Percentiles rank a stretch among this genome's conserved stretches.
Evolutionary conservation across 2,113 vertebrate species (phyloP).

Genomic region (Scophthalmus maximus): DNA sequence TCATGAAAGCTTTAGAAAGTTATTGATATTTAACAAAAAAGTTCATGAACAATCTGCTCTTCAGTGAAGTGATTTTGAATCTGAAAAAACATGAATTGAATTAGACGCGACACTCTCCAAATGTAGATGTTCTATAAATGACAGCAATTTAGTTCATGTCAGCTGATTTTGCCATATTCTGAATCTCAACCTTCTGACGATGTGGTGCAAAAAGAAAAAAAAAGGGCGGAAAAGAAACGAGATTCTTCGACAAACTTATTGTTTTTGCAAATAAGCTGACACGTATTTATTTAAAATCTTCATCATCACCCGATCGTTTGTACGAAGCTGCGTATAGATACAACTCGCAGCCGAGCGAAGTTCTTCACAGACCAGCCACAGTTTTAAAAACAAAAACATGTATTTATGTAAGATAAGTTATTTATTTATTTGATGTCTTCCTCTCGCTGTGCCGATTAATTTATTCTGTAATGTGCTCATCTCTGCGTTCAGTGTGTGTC

Average conservation of each 20-base stretch:
- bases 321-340: conserved; percentile 21
- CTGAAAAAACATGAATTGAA: neutral
- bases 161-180: neutral
- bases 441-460: conserved; percentile 61
- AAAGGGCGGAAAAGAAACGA: neutral
- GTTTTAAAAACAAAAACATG: conserved; percentile 15
- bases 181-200: neutral
- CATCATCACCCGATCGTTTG: neutral
- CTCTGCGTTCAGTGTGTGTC: conserved; percentile 22
- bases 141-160: neutral
- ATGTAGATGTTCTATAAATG: conserved; percentile 16
- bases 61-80: neutral
- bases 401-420: conserved; percentile 84
- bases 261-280: conserved; percentile 47
- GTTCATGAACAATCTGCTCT: neutral
- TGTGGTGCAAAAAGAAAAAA: neutral
- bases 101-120: neutral
- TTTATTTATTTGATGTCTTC: conserved; percentile 84
- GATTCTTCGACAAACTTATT: conserved; percentile 28
- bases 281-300: conserved; percentile 51
- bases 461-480: conserved; percentile 67
- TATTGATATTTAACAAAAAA: too few species aligned
- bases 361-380: neutral
- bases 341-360: conserved; percentile 25
- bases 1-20: too few species aligned